Conservation (phyloP, 2,797 vertebrate species). For the Brachymystax lenok region DNA sequence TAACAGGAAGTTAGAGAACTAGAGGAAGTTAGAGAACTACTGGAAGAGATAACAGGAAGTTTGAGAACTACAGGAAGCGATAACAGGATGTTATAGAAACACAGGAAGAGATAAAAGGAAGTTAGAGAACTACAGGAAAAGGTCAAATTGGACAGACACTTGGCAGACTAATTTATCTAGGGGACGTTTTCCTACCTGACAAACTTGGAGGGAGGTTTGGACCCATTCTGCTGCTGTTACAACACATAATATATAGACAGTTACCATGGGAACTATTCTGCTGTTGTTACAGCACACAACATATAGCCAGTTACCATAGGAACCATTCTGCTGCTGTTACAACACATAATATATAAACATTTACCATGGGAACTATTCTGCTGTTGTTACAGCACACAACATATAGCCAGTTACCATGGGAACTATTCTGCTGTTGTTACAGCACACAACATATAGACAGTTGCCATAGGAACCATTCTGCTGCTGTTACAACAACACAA, state of each 20-base stretch:
- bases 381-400: background rate
- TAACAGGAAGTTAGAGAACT: background rate
- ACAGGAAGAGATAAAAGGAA: slow-evolving; percentile 15
- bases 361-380: background rate
- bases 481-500: no score
- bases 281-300: no score
- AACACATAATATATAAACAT: no score
- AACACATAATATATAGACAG: background rate
- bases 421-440: no score
- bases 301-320: no score
- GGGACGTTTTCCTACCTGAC: slow-evolving; percentile 65
- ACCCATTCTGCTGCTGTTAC: background rate
- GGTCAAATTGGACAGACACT: background rate
- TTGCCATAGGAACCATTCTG: no score
- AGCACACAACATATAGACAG: no score
- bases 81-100: slow-evolving; percentile 18
- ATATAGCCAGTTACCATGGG: background rate
- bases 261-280: no score
- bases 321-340: no score
- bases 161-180: no score
- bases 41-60: slow-evolving; percentile 17
- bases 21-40: slow-evolving; percentile 21
- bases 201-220: slow-evolving; percentile 63
- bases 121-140: background rate
- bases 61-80: background rate